phyloP scores from a whole-genome alignment of 64 coral and sea anemone species.

The Acropora tenuis region DNA sequence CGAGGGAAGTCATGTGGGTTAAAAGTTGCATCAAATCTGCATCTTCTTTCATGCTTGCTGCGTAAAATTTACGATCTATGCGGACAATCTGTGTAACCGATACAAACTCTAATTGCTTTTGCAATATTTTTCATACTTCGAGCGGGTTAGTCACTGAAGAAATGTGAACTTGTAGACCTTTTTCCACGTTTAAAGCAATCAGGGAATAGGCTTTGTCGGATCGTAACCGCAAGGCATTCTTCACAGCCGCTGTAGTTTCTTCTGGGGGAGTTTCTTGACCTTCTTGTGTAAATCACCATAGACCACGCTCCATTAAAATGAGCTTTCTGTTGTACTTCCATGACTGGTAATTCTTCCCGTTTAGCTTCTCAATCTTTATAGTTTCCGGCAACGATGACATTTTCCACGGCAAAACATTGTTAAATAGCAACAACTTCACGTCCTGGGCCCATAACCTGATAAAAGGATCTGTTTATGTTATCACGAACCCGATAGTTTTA shows the following conservation, averaged over 20 bases:
- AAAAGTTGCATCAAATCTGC: too few relatives aligned
- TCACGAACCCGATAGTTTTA: too few relatives aligned
- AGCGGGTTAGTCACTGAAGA: conserved; percentile 32
- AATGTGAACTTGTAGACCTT: conserved; percentile 38
- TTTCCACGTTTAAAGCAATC: too few relatives aligned
- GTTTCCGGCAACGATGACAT: background rate
- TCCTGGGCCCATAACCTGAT: conserved; percentile 55
- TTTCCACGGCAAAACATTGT: background rate
- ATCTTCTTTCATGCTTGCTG: too few relatives aligned
- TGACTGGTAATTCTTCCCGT: conserved; percentile 27
- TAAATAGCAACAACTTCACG: conserved; percentile 16
- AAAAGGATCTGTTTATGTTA: too few relatives aligned
- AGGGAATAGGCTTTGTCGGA: too few relatives aligned
- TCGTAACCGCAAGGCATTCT: too few relatives aligned
- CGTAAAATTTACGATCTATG: too few relatives aligned
- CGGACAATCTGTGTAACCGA: conserved; percentile 57
- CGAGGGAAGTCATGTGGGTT: too few relatives aligned
- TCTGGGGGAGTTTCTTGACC: too few relatives aligned
- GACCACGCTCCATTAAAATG: conserved; percentile 51
- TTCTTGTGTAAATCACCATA: conserved; percentile 46
- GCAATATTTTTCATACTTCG: conserved; percentile 27
- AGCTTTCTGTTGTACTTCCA: conserved; percentile 22
- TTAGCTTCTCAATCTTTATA: background rate
- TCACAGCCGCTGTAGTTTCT: too few relatives aligned
- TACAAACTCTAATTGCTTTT: conserved; percentile 53